Conservation (phyloP, 2,113 vertebrate genomes). For the Equus quagga region DNA sequence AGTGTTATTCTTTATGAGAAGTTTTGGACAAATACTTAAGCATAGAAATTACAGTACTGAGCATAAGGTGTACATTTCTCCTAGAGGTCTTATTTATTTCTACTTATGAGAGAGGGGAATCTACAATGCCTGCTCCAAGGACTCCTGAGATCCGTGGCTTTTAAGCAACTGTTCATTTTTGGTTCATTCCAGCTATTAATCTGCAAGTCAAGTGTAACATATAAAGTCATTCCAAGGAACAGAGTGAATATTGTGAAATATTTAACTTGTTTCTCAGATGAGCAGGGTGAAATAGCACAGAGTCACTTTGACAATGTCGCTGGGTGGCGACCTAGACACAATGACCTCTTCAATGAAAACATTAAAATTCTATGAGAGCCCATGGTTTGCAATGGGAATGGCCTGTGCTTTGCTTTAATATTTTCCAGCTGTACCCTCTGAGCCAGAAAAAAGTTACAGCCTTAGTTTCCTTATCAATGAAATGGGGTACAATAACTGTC, state of each 20-base stretch:
- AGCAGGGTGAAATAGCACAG: neutral
- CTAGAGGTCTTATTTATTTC: constrained; percentile 33
- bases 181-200: neutral
- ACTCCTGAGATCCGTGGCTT: neutral
- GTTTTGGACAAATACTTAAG: neutral
- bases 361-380: neutral
- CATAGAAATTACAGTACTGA: neutral
- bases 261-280: neutral
- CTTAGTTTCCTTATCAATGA: neutral
- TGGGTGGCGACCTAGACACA: neutral
- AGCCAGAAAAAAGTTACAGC: neutral
- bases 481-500: neutral
- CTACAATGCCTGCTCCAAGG: neutral
- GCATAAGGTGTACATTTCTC: neutral
- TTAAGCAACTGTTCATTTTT: neutral
- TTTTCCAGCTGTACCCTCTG: neutral
- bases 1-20: neutral
- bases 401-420: neutral
- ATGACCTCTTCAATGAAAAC: neutral
- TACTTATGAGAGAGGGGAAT: neutral
- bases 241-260: neutral
- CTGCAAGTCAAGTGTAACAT: neutral
- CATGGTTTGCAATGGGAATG: neutral
- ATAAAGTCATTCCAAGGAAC: neutral
- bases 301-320: neutral